Evolutionary conservation across 2,113 vertebrate genomes (phyloP).

Genomic region (Patagioenas fasciata): DNA sequence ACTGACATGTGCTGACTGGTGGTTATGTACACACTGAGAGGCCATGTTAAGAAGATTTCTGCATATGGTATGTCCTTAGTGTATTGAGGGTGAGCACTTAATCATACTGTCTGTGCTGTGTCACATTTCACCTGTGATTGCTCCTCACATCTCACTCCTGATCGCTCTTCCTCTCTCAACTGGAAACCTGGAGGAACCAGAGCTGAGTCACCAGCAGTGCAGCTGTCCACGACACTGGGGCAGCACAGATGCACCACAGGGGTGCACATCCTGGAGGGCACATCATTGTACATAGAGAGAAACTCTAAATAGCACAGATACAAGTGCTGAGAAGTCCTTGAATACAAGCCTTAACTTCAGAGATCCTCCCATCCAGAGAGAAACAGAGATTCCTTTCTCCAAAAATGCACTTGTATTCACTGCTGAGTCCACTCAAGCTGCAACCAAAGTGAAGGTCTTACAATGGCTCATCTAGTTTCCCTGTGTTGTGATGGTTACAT

Average conservation of each 20-base stretch:
- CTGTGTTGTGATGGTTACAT: neutral
- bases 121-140: neutral
- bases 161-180: neutral
- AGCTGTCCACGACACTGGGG: neutral
- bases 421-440: neutral
- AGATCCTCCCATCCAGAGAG: neutral
- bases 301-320: neutral
- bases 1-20: neutral
- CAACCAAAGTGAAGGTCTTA: neutral
- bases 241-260: neutral
- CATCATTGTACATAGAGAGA: neutral
- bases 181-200: neutral
- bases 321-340: neutral
- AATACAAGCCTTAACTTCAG: neutral
- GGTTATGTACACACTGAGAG: neutral
- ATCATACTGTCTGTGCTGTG: neutral
- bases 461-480: neutral
- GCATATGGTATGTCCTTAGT: neutral
- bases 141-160: neutral
- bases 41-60: neutral
- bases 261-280: accelerated
- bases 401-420: neutral
- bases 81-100: accelerated
- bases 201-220: neutral
- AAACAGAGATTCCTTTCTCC: neutral